Evolutionary conservation across 2,888 invertebrate species (phyloP), one percentile per base, ranked within the genome.

Genomic region (Polydrusus tereticollis): DNA sequence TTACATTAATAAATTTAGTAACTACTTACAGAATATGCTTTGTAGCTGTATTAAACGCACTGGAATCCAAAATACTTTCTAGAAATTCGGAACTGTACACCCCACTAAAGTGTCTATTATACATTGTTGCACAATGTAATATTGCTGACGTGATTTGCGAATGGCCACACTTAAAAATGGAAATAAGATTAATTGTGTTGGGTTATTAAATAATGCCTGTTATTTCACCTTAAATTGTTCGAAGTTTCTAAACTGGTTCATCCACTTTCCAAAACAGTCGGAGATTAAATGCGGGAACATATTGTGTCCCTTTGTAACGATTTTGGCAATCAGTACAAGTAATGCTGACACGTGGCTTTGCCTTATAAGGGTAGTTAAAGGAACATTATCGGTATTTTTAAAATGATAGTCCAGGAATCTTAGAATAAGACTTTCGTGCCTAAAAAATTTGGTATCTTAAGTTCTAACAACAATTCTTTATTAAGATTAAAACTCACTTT

Each of bases 341-440:
- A 82, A 66, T 6, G 89, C 88, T 41, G 90, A 86, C 21, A 88
- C 88, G 83, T 91, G 90, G 23, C 88, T 88, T 76, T 88, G 88
- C 58, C 89, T 87, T 55, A 88, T 83, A 62, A 87, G 84, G 0
- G 89, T 87, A 23, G 86, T 86, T 16, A 84, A 81, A 10, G 83
- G 77, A 77, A 85, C 85, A 14, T 89, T 80, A 82, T 88, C 86
- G 21, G 90, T 89, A 2, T 87, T 87, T 74, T 88, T 86, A 0
- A 88, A 86, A 83, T 91, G 91, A 78, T 88, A 89, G 77, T 89
- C 87, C 33, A 92, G 80, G 60, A 88, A 85, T 73, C 87, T 87
- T 59, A 89, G 81, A 57, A 92, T 82, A 10, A 74, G 18, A n/a
- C 18, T 45, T 18, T 65, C 33, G 41, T 70, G 50, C n/a, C 2